Base-by-base conservation (phyloP, 2,888 invertebrate genomes). In the Drosophila neutralis region DNA sequence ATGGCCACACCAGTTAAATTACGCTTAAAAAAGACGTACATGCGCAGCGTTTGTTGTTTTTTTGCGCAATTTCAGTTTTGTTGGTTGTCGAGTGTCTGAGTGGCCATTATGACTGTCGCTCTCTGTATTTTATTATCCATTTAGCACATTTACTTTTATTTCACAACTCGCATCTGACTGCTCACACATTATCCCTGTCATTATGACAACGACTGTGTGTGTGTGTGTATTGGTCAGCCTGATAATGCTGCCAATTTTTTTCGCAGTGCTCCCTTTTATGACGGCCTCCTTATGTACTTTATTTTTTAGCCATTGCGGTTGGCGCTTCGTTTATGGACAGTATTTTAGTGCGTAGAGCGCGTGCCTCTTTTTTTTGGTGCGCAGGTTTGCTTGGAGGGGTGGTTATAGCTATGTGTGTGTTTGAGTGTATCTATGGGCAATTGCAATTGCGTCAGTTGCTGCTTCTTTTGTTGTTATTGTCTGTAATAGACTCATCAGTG, bases 81-180 rank as follows among this genome's bases (percentile, higher is more conserved):
- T 65, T 73, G 71, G 63, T 67, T 70, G 69, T 77, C 65, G 76
- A 72, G 71, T 84, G 75, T 87, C 76, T 79, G 78, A 77, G 85
- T 71, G 78, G 73, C 87, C 89, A 85, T 89, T 85, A 87, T 77
- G 81, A 59, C 83, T 83, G 90, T 87, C 88, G 80, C 72, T 76
- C 72, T 77, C 75, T 79, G 87, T 86, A 80, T 74, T 87, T 90
- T 90, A 87, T 90, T 89, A 87, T 87, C 90, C 87, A 87, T 87
- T 87, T 87, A 89, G 87, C 87, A 88, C 87, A 87, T 87, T 87
- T 90, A 87, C 86, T 87, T 84, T 87, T 90, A 90, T 87, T 87
- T 82, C 76, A 63, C 74, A 65, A 65, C 69, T 62, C 49, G 68
- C 69, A 66, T 65, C 63, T 35, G 63, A 52, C 75, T 76, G 69